Evolutionary conservation across 2,797 vertebrate genomes (phyloP), one percentile per base, ranked within the genome.

Genomic region (Allobates femoralis): DNA sequence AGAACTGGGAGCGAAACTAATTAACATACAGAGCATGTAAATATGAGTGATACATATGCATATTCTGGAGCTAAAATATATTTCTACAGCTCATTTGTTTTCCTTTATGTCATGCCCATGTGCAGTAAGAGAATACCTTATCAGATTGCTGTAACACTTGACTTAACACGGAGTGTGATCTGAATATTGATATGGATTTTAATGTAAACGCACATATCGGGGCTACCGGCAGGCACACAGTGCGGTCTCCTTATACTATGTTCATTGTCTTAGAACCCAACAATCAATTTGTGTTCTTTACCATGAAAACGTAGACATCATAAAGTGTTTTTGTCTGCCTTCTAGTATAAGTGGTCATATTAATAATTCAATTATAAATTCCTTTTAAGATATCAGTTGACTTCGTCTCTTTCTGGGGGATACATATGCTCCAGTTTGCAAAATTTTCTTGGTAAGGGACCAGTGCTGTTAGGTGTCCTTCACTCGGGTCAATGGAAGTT

Each of bases 101-200:
- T 66, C 23, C 28, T 55, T 77, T n/a, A 46, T 84, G 73, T 62
- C 28, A 76, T 62, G 82, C 82, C 34, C 23, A 60, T 83, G 69
- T 83, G 81, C 55, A n/a, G 37, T 28, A 73, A 64, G 34, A 86
- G 85, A 82, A 82, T 82, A 56, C n/a, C 30, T 78, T 86, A 86
- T 86, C 79, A 86, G 73, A 83, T 77, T 66, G 71, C 60, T 46
- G 85, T 51, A 77, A 82, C 71, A 83, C 79, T 83, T 81, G 60
- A 86, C 73, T 82, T 76, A 83, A 56, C 85, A 86, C 21, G 14
- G 37, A 69, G 23, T 78, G 85, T 86, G 85, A 86, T 56, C 46
- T 67, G 85, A 86, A 86, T 86, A 83, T 77, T 78, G 69, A 86
- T 82, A 74, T 67, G 58, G 60, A 74, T 86, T 76, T 76, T 76